These are phyloP conservation scores for Epiblema foenella DNA, from an alignment of 2,888 invertebrate species.

Conservation along the genomic window DNA sequence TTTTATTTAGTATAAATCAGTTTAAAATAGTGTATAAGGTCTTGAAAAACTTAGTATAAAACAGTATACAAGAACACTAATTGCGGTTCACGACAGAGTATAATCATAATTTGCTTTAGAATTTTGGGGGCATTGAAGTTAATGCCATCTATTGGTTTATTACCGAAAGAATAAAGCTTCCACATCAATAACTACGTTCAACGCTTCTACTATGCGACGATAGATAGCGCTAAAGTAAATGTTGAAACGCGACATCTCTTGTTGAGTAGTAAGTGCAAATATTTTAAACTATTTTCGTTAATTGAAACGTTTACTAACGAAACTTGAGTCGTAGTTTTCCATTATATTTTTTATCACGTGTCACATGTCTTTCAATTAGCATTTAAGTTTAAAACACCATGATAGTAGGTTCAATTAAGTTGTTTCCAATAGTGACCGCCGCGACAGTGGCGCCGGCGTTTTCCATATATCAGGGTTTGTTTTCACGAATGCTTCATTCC, in stretches of 20 bases:
- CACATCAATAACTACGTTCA: not conserved
- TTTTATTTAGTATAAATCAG: constrained; percentile 19
- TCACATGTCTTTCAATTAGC: constrained; percentile 12
- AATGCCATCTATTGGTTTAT: constrained; percentile 23
- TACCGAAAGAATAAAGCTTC: not conserved
- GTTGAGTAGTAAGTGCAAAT: constrained; percentile 51
- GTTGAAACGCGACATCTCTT: constrained; percentile 55
- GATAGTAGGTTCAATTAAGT: constrained; percentile 31
- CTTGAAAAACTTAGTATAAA: too few relatives aligned
- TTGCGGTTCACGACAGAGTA: too few relatives aligned
- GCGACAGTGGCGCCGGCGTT: constrained; percentile 79
- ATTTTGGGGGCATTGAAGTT: not conserved
- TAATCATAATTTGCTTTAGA: not conserved
- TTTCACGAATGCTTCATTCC: constrained; percentile 83
- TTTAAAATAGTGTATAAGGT: not conserved
- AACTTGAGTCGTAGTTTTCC: constrained; percentile 14
- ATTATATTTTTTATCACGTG: constrained; percentile 10
- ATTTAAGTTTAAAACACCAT: constrained; percentile 13
- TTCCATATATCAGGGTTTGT: constrained; percentile 82
- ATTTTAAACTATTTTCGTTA: constrained; percentile 10
- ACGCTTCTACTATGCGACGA: too few relatives aligned
- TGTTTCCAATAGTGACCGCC: constrained; percentile 61
- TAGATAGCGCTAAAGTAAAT: constrained; percentile 10
- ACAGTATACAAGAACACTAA: too few relatives aligned
- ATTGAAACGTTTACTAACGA: constrained; percentile 4